Percentiles rank a stretch among this genome's conserved stretches.
These are phyloP conservation scores for Scalopus aquaticus DNA, from an alignment of 2,113 vertebrate genomes.

Conservation along the genomic window DNA sequence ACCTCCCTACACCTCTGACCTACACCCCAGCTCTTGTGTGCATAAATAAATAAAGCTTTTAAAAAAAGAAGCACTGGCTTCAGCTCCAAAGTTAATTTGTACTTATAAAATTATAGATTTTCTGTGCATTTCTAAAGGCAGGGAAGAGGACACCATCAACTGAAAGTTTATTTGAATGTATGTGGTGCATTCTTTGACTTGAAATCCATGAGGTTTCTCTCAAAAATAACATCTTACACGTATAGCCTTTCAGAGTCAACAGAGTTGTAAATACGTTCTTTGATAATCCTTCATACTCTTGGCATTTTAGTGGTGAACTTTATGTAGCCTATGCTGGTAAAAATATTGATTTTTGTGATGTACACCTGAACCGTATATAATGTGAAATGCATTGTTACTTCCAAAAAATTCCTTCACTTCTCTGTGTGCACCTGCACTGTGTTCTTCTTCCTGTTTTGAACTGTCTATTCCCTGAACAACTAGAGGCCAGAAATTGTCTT, in stretches of 20 bases:
- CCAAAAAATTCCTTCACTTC: neutral
- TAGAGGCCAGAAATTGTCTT: neutral
- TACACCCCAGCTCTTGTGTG: too few species aligned
- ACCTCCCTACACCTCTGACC: too few species aligned
- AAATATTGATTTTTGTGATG: too few species aligned
- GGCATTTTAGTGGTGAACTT: too few species aligned
- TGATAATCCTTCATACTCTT: neutral
- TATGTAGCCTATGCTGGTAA: too few species aligned
- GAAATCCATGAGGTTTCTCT: neutral
- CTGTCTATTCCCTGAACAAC: neutral
- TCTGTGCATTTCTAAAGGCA: neutral
- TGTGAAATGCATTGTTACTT: too few species aligned
- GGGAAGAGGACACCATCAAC: neutral
- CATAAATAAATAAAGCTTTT: too few species aligned
- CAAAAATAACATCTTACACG: neutral
- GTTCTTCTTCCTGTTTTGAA: neutral
- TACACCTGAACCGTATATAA: too few species aligned
- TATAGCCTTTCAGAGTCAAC: neutral
- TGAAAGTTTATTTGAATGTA: neutral
- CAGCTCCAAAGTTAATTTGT: constrained; percentile 36
- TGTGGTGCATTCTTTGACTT: neutral
- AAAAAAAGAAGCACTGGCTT: neutral
- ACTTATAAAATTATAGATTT: constrained; percentile 4
- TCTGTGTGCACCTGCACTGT: neutral
- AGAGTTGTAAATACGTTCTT: neutral